Conservation (phyloP, 2,797 vertebrate genomes). For the Natrix natrix region DNA sequence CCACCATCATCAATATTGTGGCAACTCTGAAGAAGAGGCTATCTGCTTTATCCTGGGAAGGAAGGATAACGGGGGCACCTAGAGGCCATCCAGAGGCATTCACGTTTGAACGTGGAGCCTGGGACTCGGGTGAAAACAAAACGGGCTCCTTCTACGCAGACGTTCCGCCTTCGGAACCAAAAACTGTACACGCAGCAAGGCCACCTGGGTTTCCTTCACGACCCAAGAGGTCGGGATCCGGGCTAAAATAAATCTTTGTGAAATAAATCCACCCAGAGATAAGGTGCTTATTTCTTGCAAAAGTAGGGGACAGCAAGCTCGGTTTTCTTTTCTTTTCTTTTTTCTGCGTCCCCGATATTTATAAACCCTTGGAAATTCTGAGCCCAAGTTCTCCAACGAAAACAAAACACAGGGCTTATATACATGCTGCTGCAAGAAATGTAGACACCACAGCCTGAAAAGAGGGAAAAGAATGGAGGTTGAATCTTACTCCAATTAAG, state of each 20-base stretch:
- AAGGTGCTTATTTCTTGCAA: not conserved
- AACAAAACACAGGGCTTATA: conserved; percentile 33
- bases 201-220: not conserved
- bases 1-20: not conserved
- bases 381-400: conserved; percentile 36
- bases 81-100: not conserved
- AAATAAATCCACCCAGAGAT: not conserved
- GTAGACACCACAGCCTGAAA: conserved; percentile 68
- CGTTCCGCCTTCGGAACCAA: conserved; percentile 36
- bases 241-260: not conserved
- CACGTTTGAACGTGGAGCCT: no score
- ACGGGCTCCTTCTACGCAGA: no score
- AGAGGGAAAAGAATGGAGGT: conserved; percentile 60
- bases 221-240: not conserved
- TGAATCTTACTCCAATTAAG: conserved; percentile 70
- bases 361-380: conserved; percentile 50
- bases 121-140: not conserved
- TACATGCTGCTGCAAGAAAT: conserved; percentile 64
- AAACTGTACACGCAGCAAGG: conserved; percentile 2
- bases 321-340: conserved; percentile 34
- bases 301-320: conserved; percentile 25
- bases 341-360: conserved; percentile 36
- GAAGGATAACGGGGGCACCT: not conserved
- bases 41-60: not conserved
- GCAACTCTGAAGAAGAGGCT: not conserved